Base-by-base conservation (phyloP, 2,888 invertebrate genomes). In the Ophraella communa region DNA sequence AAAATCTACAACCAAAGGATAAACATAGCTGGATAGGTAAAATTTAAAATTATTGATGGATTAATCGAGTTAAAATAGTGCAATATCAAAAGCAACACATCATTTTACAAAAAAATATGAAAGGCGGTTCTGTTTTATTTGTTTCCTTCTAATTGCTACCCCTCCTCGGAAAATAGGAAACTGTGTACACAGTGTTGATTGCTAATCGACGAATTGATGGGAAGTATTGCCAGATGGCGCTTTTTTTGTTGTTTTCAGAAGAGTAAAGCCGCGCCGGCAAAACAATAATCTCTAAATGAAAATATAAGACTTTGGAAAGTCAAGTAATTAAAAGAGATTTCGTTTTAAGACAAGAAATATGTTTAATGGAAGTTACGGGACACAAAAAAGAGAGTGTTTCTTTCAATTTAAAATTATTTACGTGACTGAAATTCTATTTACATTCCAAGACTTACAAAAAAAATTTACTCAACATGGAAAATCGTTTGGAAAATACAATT, bases 101-200 rank as follows among this genome's bases (percentile, higher is more conserved):
- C 1, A 14, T 30, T 45, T 21, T 21, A 21, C 1, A 20, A 21
- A 4, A 45, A 21, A 21, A 51, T 55, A 56, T 57, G 57, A 45
- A 17, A 17, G 3, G 27, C 27, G 45, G 23, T 3, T 23, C 23
- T 23, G 23, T 23, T 20, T 47, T 20, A 4, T 30, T 10, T 10
- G 45, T 47, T 74, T 47, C 66, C 52, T 66, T 71, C 73, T 76
- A 75, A 75, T 76, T 75, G 75, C 70, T 74, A 71, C 63, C 64
- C n/a, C n/a, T n/a, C n/a, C 65, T 64, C 74, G 70, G 68, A 58
- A 70, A 70, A 68, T 66, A 64, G 62, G 65, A 67, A 70, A 70
- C 69, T 72, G 70, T 69, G 72, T 70, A 74, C 71, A 73, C 73
- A 74, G 69, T 68, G 71, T 69, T 73, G 71, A 74, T 74, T 74